Evolutionary conservation across 2,797 vertebrate genomes (phyloP).

Genomic region (Hydrolagus colliei): DNA sequence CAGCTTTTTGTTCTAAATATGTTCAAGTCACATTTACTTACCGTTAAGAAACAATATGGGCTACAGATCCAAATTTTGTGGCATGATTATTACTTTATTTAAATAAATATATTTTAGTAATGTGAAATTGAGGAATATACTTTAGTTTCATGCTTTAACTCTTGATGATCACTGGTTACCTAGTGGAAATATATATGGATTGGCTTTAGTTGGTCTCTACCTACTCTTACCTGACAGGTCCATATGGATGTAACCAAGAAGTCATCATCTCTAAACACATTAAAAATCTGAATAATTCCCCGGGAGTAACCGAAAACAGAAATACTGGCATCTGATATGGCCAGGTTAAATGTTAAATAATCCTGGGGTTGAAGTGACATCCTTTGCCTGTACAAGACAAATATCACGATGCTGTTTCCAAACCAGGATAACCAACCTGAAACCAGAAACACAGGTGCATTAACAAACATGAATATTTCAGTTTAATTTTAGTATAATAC

Average conservation of each 20-base stretch:
- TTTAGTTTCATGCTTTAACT: conserved; percentile 25
- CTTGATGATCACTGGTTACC: background rate
- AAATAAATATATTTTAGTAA: too few species aligned
- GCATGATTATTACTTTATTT: too few species aligned
- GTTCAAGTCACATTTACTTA: too few species aligned
- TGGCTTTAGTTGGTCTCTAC: background rate
- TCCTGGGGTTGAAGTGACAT: conserved; percentile 67
- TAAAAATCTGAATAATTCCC: conserved; percentile 78
- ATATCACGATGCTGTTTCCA: conserved; percentile 76
- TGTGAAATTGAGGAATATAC: background rate
- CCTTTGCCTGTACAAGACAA: conserved; percentile 73
- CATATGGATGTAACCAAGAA: conserved; percentile 75
- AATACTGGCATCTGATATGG: conserved; percentile 74
- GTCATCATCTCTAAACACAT: conserved; percentile 71
- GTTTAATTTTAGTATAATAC: too few species aligned
- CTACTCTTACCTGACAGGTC: conserved; percentile 71
- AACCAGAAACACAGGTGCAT: conserved; percentile 38
- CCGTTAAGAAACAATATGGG: too few species aligned
- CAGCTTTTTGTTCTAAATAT: too few species aligned
- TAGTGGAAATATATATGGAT: too few species aligned
- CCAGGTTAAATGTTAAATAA: conserved; percentile 75
- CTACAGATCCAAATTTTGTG: too few species aligned
- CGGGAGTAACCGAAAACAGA: conserved; percentile 75
- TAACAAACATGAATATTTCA: background rate
- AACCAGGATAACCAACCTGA: conserved; percentile 81